These are phyloP conservation scores for Protosalanx chinensis DNA, from an alignment of 2,797 vertebrate genomes.

Conservation along the genomic window DNA sequence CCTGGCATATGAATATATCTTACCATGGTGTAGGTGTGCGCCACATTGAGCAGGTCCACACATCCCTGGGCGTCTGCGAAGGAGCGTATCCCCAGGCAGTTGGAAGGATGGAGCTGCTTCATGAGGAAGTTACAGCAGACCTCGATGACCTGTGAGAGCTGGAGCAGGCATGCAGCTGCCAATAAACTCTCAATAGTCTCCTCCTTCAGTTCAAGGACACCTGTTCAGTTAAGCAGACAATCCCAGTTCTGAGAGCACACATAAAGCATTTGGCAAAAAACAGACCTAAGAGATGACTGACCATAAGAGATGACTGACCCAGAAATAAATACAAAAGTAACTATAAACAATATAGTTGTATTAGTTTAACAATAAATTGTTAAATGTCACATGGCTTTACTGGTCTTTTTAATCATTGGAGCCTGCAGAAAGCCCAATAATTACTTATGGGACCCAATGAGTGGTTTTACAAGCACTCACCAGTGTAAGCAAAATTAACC, in stretches of 20 bases:
- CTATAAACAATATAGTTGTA: too few species aligned
- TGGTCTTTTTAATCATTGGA: slow-evolving; percentile 57
- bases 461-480: slow-evolving; percentile 74
- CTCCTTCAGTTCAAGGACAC: slow-evolving; percentile 92
- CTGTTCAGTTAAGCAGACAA: slow-evolving; percentile 66
- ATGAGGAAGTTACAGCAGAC: slow-evolving; percentile 98
- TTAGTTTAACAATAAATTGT: too few species aligned
- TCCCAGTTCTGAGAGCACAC: not conserved
- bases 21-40: slow-evolving; percentile 97
- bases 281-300: not conserved
- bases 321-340: not conserved
- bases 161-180: slow-evolving; percentile 95
- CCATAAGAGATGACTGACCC: not conserved
- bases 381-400: slow-evolving; percentile 39
- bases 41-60: slow-evolving; percentile 87
- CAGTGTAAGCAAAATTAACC: slow-evolving; percentile 95
- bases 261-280: too few species aligned
- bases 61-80: slow-evolving; percentile 97
- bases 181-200: slow-evolving; percentile 95
- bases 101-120: slow-evolving; percentile 97
- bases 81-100: slow-evolving; percentile 96
- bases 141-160: slow-evolving; percentile 94
- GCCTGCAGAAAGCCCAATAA: slow-evolving; percentile 45
- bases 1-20: slow-evolving; percentile 35
- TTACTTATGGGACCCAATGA: slow-evolving; percentile 48